Conservation (phyloP, 2,888 invertebrate species). For the Tolmerus cingulatus region DNA sequence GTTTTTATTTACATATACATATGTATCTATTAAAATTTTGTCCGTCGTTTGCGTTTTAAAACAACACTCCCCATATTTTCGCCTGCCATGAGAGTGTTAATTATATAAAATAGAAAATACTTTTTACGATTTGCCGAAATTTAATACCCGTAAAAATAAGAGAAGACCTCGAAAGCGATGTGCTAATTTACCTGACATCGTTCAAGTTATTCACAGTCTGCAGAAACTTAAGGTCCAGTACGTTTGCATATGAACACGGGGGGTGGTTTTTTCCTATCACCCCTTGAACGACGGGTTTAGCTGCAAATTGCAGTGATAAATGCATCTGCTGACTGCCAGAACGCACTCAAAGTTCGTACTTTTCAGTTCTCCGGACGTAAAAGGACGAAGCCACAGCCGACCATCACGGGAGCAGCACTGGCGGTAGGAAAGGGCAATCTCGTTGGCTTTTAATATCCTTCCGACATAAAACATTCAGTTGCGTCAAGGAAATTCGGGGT, state of each 20-base stretch:
- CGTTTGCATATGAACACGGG: background rate
- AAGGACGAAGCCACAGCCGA: background rate
- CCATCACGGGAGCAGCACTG: background rate
- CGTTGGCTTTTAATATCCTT: background rate
- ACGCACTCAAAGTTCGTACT: background rate
- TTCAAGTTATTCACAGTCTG: background rate
- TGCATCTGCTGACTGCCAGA: background rate
- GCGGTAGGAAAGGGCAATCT: background rate
- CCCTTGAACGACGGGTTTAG: background rate
- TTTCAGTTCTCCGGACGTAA: background rate
- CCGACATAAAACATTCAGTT: background rate
- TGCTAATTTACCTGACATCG: background rate
- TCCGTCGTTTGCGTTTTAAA: too few species aligned
- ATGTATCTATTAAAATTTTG: too few species aligned
- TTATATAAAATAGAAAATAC: too few species aligned
- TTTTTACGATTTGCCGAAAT: background rate
- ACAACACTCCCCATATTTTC: too few species aligned
- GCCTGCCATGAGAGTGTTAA: too few species aligned
- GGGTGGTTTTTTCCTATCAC: background rate
- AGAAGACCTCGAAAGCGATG: background rate
- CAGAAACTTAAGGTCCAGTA: background rate
- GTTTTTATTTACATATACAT: too few species aligned
- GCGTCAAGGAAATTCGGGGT: background rate
- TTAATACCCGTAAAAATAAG: background rate
- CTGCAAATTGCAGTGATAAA: background rate